Evolutionary conservation across 92 coral and sea anemone genomes (phyloP), one percentile per base, ranked within the genome.

Genomic region (Zoanthus sansibaricus): DNA sequence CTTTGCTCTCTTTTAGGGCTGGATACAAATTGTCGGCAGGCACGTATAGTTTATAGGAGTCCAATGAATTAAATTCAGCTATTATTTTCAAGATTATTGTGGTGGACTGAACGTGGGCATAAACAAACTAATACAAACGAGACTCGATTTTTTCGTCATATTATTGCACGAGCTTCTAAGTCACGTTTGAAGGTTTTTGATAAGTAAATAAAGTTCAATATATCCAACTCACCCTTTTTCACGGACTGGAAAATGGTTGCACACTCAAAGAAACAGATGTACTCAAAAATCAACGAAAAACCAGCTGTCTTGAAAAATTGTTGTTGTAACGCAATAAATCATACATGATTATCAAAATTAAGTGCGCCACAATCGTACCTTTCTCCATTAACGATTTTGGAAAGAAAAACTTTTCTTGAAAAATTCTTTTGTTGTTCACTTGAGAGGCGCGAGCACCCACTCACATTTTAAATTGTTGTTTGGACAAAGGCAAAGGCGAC

Each of bases 351-450:
- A 58, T 5, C 17, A 58, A 14, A 58, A 58, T 58, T 21, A 54
- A 30, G 67, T 51, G n/a, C 64, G 44, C 3, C 47, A 33, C 46
- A 6, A 14, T n/a, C 47, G 44, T 66, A 20, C 51, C 72, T 21
- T 1, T 45, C 12, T 21, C 66, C 51, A 78, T 78, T 66, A 46
- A 64, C 66, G 61, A 80, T 64, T 66, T 66, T 32, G 73, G 46
- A 80, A 42, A n/a, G 46, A 37, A 37, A 37, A 80, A 64, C 61
- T 80, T 64, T 80, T 68, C 42, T 18, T 20, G 15, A 47, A 21
- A 80, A 56, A 20, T 69, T 64, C 61, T 46, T 64, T 80, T 80
- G 75, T 66, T 80, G 66, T 46, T 80, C 46, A n/a, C 70, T 44
- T 20, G 25, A 48, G 66, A 45, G 30, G 75, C 47, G 61, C 14